Conservation (phyloP, 2,113 vertebrate genomes). For the Macheiramphus alcinus region DNA sequence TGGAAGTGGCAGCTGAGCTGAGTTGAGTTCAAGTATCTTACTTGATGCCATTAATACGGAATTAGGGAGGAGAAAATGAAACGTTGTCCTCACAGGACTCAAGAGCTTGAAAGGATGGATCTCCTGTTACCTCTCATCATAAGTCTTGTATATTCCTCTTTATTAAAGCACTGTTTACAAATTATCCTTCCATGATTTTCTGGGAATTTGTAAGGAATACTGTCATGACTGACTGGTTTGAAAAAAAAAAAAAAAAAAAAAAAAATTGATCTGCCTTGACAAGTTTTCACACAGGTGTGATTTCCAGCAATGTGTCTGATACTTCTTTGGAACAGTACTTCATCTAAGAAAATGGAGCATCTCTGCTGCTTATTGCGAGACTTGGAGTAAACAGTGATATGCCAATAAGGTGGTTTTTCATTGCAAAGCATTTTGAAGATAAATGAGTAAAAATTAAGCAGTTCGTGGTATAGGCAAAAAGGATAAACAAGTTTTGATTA, state of each 20-base stretch:
- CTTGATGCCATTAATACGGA: neutral
- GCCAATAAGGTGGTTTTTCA: neutral
- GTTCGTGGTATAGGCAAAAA: neutral
- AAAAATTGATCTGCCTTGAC: neutral
- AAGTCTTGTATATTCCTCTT: neutral
- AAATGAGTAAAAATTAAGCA: neutral
- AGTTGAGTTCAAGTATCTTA: neutral
- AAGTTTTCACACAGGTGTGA: neutral
- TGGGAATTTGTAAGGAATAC: neutral
- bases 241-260: neutral
- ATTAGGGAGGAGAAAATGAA: neutral
- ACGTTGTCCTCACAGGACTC: neutral
- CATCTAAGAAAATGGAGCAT: neutral
- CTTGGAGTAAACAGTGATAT: neutral
- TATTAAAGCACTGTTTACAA: constrained; percentile 2
- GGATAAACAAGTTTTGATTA: neutral
- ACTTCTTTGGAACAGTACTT: neutral
- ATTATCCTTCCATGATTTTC: neutral
- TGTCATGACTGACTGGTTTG: neutral
- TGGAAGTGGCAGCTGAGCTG: neutral
- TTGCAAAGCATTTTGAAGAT: neutral
- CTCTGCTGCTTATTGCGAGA: neutral
- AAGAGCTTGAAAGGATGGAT: neutral
- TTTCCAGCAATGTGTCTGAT: neutral
- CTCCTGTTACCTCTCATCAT: neutral